Percentiles rank a stretch among this genome's conserved stretches.
phyloP scores from a whole-genome alignment of 2,888 invertebrate genomes.

The Nephrotoma appendiculata region DNA sequence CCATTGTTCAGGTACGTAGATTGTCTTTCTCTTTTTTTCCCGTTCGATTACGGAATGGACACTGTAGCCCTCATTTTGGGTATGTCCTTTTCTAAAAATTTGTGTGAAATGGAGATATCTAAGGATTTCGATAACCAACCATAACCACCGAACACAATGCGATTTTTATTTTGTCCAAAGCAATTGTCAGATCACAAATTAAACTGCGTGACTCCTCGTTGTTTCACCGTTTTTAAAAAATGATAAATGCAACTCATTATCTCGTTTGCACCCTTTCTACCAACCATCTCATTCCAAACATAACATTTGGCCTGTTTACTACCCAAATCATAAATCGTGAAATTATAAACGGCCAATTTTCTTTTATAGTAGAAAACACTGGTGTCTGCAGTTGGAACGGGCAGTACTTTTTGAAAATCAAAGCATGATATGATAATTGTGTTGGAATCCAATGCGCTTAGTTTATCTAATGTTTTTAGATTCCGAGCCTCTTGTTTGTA shows the following conservation, averaged over 20 bases:
- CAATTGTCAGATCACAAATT: conserved; percentile 20
- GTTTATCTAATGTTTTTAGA: not conserved
- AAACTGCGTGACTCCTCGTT: conserved; percentile 14
- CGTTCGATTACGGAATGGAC: conserved; percentile 18
- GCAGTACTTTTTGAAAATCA: not conserved
- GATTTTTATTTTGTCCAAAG: conserved; percentile 18
- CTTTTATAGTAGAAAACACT: not conserved
- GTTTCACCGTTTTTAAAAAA: not conserved
- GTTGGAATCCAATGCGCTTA: not conserved
- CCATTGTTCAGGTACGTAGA: too few species aligned
- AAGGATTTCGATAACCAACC: conserved; percentile 13
- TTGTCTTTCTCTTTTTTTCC: conserved; percentile 9
- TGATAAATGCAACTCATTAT: not conserved
- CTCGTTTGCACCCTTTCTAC: not conserved
- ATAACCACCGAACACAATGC: conserved; percentile 17
- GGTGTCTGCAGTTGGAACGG: not conserved
- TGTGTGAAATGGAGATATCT: conserved; percentile 16
- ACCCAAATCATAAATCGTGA: not conserved
- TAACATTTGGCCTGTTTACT: not conserved
- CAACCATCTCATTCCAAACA: not conserved
- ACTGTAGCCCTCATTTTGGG: not conserved
- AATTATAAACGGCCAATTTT: not conserved
- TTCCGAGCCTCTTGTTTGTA: not conserved
- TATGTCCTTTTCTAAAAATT: conserved; percentile 12
- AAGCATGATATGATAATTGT: not conserved